Conservation (phyloP, 2,888 invertebrate species). For the Drosophila meridionalis region DNA sequence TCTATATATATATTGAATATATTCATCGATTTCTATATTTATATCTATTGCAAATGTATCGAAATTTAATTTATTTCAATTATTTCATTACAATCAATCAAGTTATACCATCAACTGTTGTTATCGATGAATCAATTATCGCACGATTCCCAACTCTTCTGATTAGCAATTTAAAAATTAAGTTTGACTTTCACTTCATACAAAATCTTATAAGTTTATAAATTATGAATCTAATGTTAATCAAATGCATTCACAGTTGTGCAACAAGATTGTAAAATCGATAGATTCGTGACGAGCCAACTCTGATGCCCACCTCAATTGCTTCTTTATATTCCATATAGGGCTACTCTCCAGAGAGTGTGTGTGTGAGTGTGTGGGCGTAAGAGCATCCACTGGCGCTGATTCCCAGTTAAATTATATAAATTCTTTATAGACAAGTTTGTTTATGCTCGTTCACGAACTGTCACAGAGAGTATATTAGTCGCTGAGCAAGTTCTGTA, state of each 20-base stretch:
- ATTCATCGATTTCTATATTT: background rate
- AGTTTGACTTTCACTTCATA: conserved; percentile 1
- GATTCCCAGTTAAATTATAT: background rate
- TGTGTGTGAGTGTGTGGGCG: background rate
- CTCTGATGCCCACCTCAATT: conserved; percentile 2
- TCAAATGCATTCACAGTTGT: conserved; percentile 47
- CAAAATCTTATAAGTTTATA: conserved; percentile 23
- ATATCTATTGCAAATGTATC: background rate
- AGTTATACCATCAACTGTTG: background rate
- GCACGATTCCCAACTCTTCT: background rate
- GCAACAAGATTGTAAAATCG: conserved; percentile 20
- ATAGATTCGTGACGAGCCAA: conserved; percentile 25
- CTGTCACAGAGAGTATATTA: background rate
- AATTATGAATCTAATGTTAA: conserved; percentile 60
- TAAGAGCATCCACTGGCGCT: background rate
- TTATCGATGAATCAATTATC: conserved; percentile 9
- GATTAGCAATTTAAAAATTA: background rate
- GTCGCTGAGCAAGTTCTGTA: background rate
- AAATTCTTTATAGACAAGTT: conserved; percentile 1
- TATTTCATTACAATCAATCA: background rate
- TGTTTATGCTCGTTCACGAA: background rate
- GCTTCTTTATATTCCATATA: background rate
- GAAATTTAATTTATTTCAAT: background rate
- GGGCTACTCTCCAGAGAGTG: background rate
- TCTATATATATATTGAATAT: background rate